Evolutionary conservation across 2,797 vertebrate genomes (phyloP), one percentile per base, ranked within the genome.

Genomic region (Crax fasciolata): DNA sequence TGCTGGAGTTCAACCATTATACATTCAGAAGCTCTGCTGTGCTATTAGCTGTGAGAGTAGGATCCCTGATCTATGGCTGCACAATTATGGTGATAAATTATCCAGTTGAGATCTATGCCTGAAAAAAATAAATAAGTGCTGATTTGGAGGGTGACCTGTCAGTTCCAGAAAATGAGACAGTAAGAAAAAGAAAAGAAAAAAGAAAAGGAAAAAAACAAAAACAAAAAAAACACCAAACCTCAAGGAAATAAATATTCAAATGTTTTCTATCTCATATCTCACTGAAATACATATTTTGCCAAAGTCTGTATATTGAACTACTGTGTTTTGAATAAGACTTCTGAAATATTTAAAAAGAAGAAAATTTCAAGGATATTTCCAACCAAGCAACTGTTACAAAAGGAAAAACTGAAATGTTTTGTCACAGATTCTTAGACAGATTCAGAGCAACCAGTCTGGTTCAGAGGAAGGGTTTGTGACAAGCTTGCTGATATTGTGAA

Each of bases 371-470:
- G 46, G 43, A 19, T 87, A 68, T 68, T 94, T 95, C 52, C 66
- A 81, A 91, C 77, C 2, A 1, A 54, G 8, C 54, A 80, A 58
- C 28, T 1, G 2, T 84, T 94, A 81, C 66, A 88, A 75, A 92
- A 91, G 49, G 72, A 76, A 89, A 93, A 87, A 81, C 20, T 32
- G 46, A 78, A 78, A 55, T 91, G 46, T 86, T 89, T 85, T 19
- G 0, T 83, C 67, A 48, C n/a, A 87, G 43, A 30, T 92, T 89
- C 63, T 89, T 72, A 59, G 94, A 94, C 93, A 95, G 87, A 89
- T 93, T 96, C 52, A 84, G 94, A 91, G 48, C 87, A 89, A 89
- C 67, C 27, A 82, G 78, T 35, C 91, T 91, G n/a, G 19, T 85
- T 87, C 75, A 87, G 49, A 8, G 19, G 74, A 89, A 82, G 52